Conservation (phyloP, 1,140 invertebrate species). For the Paralvinella palmiformis region DNA sequence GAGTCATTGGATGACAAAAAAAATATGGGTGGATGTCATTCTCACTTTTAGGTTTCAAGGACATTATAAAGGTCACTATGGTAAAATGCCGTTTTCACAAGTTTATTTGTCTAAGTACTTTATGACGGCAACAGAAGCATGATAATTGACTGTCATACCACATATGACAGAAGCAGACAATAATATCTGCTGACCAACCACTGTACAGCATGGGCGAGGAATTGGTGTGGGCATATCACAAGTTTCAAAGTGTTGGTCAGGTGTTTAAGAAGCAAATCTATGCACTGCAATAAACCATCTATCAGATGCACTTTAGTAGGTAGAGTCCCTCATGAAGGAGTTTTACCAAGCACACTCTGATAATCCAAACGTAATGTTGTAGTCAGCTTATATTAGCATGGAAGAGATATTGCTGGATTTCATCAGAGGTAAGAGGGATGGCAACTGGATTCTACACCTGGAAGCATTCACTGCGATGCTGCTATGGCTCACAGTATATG, state of each 20-base stretch:
- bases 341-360: not conserved
- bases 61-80: no score
- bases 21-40: no score
- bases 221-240: not conserved
- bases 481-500: not conserved
- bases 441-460: not conserved
- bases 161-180: no score
- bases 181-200: no score
- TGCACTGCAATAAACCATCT: not conserved
- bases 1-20: no score
- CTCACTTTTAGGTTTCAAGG: no score
- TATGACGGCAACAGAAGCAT: no score
- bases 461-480: no score
- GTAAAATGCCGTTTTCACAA: no score
- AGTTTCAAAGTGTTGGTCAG: not conserved
- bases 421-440: not conserved
- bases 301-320: not conserved
- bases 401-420: not conserved
- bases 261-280: not conserved
- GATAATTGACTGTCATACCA: no score
- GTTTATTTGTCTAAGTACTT: no score
- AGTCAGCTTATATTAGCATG: not conserved
- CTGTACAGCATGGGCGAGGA: not conserved
- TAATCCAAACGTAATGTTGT: not conserved
- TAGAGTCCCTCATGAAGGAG: not conserved